Percentiles rank a stretch among this genome's conserved stretches.
Evolutionary conservation across 2,888 invertebrate species (phyloP).

Genomic region (Megaustenia siamemsis): DNA sequence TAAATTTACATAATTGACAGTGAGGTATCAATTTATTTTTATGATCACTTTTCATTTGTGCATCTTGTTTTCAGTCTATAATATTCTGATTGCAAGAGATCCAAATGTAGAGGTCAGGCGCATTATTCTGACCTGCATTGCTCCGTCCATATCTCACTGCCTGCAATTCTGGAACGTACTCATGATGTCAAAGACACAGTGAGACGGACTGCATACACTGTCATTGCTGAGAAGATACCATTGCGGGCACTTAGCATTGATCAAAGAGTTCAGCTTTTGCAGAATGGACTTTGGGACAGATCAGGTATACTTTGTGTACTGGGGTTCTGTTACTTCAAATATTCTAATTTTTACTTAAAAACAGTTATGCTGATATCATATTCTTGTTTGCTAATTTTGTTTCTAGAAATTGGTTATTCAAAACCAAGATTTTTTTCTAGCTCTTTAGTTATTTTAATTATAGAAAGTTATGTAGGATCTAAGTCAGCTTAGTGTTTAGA

Average conservation of each 20-base stretch:
- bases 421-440: too few species aligned
- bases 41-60: too few species aligned
- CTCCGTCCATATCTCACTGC: conserved; percentile 86
- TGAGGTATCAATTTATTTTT: too few species aligned
- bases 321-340: neutral
- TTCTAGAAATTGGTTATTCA: too few species aligned
- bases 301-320: conserved; percentile 78
- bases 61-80: conserved; percentile 69
- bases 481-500: too few species aligned
- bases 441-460: too few species aligned
- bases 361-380: too few species aligned
- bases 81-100: conserved; percentile 82
- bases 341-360: neutral
- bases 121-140: conserved; percentile 87
- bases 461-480: too few species aligned
- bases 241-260: conserved; percentile 84
- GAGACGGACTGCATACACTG: conserved; percentile 83
- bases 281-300: conserved; percentile 85
- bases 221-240: conserved; percentile 82
- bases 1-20: too few species aligned
- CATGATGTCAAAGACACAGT: conserved; percentile 90
- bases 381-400: too few species aligned
- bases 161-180: conserved; percentile 86
- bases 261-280: conserved; percentile 84
- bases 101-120: conserved; percentile 87